Evolutionary conservation across 2,113 vertebrate species (phyloP).

Genomic region (Odontophorus gujanensis): DNA sequence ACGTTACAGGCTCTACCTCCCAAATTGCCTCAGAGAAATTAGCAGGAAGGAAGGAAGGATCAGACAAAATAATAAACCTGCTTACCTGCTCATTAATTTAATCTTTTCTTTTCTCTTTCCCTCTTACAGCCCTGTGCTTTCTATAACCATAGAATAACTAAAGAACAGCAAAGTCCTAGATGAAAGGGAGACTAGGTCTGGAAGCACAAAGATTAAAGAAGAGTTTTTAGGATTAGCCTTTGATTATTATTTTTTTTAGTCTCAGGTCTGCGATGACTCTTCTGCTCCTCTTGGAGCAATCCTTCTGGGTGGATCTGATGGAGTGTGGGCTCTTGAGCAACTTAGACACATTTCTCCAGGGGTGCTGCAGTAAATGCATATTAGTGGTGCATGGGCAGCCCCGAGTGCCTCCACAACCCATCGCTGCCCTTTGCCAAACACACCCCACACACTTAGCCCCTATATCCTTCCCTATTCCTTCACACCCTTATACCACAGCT

Average conservation of each 20-base stretch:
- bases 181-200: slow-evolving; percentile 76
- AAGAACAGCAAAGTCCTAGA: slow-evolving; percentile 75
- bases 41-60: slow-evolving; percentile 78
- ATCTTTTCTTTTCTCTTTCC: slow-evolving; percentile 52
- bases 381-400: fast-evolving
- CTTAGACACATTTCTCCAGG: background rate
- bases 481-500: fast-evolving
- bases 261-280: background rate
- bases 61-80: slow-evolving; percentile 79
- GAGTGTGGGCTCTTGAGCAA: background rate
- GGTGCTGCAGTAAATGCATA: fast-evolving
- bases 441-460: background rate
- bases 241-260: slow-evolving; percentile 41
- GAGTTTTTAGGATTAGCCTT: slow-evolving; percentile 78
- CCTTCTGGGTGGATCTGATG: background rate
- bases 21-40: slow-evolving; percentile 75
- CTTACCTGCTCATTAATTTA: slow-evolving; percentile 81
- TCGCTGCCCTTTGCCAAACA: background rate
- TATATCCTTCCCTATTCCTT: background rate
- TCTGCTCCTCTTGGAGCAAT: background rate
- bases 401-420: fast-evolving
- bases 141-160: slow-evolving; percentile 54
- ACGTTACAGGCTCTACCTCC: slow-evolving; percentile 66
- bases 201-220: slow-evolving; percentile 80
- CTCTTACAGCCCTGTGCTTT: slow-evolving; percentile 41